Base-by-base conservation (phyloP, 2,113 vertebrate genomes). In the Colossoma macropomum region DNA sequence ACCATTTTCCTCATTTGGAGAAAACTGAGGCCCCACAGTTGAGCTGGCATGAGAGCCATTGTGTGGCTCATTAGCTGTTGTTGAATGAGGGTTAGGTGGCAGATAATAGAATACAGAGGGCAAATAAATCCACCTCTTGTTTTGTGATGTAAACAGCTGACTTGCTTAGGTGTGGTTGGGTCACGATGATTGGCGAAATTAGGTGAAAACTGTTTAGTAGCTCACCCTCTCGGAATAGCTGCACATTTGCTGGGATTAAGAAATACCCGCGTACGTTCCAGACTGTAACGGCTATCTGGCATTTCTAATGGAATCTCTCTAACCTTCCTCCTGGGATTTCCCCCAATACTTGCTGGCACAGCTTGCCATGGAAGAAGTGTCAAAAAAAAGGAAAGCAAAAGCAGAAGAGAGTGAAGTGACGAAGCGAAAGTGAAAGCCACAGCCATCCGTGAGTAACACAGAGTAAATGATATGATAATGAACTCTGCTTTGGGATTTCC, bases 1-100 rank as follows among this genome's bases (percentile, higher is more conserved):
- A 54, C 45, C 62, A 78, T 85, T 87, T 85, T 86, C 80, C 50
- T 82, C 59, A 81, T 86, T 84, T 60, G 66, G 56, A 62, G 70
- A 65, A 54, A 60, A 81, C 80, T 85, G 77, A 71, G 28, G 19
- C 28, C 23, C 60, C 79, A 78, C 59, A 86, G 79, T 81, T 62
- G 73, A 48, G 60, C 45, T 73, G 79, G 60, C 41, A 78, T 65
- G 79, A 76, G 78, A 25, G 28, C 32, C 78, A 80, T 85, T 69
- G 66, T 71, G 52, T 65, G 65, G 17, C 48, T 74, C 74, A 50
- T 85, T 85, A 86, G 78, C 59, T 74, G 81, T n/a, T 74, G 74
- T 21, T 56, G 60, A 75, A 45, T 75, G 52, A 81, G 15, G 34
- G 62, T 34, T 81, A 75, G 69, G 73, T 76, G 52, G 56, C 12